Conservation (phyloP, 30 jellyfish, hydroid and myxozoan genomes). For the Sanderia malayensis region DNA sequence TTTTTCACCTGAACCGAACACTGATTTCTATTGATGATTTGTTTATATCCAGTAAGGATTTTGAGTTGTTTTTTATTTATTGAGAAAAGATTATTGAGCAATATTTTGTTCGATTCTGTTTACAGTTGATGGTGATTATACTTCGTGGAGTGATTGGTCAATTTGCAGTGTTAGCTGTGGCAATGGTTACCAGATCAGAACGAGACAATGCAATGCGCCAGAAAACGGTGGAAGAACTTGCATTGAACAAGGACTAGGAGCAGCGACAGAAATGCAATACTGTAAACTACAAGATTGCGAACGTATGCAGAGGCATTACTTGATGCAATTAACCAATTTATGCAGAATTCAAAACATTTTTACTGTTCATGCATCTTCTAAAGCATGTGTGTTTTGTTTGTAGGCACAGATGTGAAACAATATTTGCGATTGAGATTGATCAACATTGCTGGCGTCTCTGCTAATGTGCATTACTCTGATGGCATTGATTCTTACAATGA, state of each 20-base stretch:
- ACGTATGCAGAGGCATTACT: too few species aligned
- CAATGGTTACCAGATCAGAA: constrained; percentile 66
- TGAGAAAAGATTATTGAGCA: too few species aligned
- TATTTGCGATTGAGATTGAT: constrained; percentile 64
- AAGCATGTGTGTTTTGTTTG: background rate
- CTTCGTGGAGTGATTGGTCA: constrained; percentile 94
- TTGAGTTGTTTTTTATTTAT: background rate
- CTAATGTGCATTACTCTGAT: constrained; percentile 33
- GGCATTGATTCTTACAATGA: constrained; percentile 27
- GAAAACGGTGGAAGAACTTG: constrained; percentile 98
- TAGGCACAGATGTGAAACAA: constrained; percentile 35
- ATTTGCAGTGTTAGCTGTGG: constrained; percentile 87
- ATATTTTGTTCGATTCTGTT: too few species aligned
- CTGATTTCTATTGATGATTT: too few species aligned
- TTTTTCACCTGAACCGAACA: too few species aligned
- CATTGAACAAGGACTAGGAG: constrained; percentile 92
- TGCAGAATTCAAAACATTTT: too few species aligned
- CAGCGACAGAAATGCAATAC: constrained; percentile 49
- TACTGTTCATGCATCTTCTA: too few species aligned
- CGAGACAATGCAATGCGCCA: constrained; percentile 88
- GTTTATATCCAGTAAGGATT: too few species aligned
- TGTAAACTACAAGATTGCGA: constrained; percentile 61
- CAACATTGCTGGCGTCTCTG: constrained; percentile 49
- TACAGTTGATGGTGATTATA: constrained; percentile 94
- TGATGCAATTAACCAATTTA: too few species aligned